phyloP scores from a whole-genome alignment of 2,113 vertebrate genomes.

The Corvus hawaiiensis region DNA sequence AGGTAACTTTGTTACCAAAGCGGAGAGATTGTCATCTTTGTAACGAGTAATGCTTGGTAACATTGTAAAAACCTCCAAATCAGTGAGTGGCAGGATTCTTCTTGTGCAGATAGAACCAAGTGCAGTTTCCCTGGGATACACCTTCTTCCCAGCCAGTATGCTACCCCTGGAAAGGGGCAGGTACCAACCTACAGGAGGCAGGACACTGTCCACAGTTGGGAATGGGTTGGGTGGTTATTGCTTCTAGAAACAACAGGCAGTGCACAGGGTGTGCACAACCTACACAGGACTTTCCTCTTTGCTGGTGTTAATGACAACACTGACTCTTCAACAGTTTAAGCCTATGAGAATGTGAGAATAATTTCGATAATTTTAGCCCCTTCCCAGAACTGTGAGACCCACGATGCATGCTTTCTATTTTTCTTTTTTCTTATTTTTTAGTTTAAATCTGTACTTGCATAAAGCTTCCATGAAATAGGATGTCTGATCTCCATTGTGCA shows the following conservation, averaged over 20 bases:
- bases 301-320: background rate
- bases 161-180: background rate
- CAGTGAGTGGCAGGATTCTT: background rate
- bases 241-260: background rate
- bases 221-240: background rate
- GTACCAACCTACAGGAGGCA: background rate
- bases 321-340: background rate
- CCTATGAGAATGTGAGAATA: background rate
- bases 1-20: background rate
- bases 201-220: background rate
- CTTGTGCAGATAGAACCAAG: background rate
- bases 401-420: background rate
- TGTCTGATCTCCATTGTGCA: background rate
- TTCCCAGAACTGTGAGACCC: background rate
- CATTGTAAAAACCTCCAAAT: background rate
- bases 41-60: background rate
- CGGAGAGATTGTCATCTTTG: background rate
- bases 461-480: background rate
- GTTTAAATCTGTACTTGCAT: background rate
- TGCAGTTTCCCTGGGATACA: background rate
- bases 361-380: background rate
- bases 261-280: background rate
- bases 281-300: background rate
- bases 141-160: background rate
- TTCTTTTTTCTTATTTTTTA: background rate